Evolutionary conservation across 2,888 invertebrate genomes (phyloP).

Genomic region (Schizaphis graminum): DNA sequence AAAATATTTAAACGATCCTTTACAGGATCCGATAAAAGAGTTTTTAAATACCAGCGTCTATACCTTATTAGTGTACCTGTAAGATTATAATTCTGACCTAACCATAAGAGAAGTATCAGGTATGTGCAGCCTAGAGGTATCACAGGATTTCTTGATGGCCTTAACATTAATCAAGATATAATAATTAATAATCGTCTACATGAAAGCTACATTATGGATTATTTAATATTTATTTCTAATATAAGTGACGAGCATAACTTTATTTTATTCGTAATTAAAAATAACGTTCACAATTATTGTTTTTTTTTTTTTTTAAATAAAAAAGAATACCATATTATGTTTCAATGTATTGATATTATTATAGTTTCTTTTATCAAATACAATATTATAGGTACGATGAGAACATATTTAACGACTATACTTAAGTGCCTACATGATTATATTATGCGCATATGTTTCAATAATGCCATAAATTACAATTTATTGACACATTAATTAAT

Average conservation of each 20-base stretch:
- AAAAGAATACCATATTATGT: neutral
- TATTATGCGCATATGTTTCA: neutral
- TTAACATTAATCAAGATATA: slow-evolving; percentile 27
- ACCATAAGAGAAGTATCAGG: neutral
- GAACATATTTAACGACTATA: neutral
- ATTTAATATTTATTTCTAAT: neutral
- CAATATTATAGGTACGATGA: neutral
- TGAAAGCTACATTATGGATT: neutral
- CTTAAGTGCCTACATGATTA: neutral
- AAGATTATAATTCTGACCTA: neutral
- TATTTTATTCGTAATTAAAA: neutral
- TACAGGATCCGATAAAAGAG: slow-evolving; percentile 16
- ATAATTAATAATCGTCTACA: slow-evolving; percentile 14
- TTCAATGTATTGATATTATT: neutral
- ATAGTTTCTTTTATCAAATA: neutral
- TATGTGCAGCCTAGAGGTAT: slow-evolving; percentile 9
- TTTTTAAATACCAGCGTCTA: slow-evolving; percentile 1
- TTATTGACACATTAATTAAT: neutral
- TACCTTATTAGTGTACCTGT: neutral
- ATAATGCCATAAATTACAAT: slow-evolving; percentile 3
- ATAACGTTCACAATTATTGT: neutral
- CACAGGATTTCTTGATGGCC: neutral
- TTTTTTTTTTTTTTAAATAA: neutral
- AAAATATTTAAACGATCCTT: slow-evolving; percentile 23
- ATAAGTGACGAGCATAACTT: neutral